These are phyloP conservation scores for Zygaena filipendulae DNA, from an alignment of 2,888 invertebrate genomes.

Conservation along the genomic window DNA sequence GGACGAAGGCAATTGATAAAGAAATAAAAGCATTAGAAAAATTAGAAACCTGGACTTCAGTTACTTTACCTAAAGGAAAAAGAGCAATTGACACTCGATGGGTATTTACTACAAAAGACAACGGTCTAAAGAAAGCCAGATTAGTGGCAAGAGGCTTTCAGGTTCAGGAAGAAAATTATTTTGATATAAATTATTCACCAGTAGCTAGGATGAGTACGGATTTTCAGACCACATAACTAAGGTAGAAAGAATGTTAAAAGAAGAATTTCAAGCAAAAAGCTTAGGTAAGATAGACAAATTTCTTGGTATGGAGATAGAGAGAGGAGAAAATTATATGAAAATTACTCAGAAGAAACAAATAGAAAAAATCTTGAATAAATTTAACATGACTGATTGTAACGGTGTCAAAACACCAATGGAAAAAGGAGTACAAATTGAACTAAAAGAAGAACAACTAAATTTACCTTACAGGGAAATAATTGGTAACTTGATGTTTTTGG, in stretches of 20 bases:
- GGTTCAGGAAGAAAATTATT: slow-evolving; percentile 1
- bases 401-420: too few species aligned
- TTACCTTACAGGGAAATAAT: too few species aligned
- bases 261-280: slow-evolving; percentile 11
- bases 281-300: slow-evolving; percentile 5
- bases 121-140: slow-evolving; percentile 17
- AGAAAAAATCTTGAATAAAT: too few species aligned
- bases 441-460: too few species aligned
- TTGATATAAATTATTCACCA: slow-evolving; percentile 11
- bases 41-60: too few species aligned
- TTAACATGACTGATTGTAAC: too few species aligned
- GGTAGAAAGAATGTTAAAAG: slow-evolving; percentile 10
- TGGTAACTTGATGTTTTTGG: too few species aligned
- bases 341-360: too few species aligned
- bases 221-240: slow-evolving; percentile 9
- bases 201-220: slow-evolving; percentile 11
- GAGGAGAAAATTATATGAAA: too few species aligned
- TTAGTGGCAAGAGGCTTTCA: slow-evolving; percentile 13
- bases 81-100: slow-evolving; percentile 16
- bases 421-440: too few species aligned
- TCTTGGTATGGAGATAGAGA: slow-evolving; percentile 11
- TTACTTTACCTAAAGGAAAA: slow-evolving; percentile 6
- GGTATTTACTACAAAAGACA: slow-evolving; percentile 16
- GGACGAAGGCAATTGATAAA: too few species aligned
- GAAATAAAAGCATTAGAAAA: too few species aligned